Conservation (phyloP, 2,113 vertebrate species). For the Macroglossus sobrinus region DNA sequence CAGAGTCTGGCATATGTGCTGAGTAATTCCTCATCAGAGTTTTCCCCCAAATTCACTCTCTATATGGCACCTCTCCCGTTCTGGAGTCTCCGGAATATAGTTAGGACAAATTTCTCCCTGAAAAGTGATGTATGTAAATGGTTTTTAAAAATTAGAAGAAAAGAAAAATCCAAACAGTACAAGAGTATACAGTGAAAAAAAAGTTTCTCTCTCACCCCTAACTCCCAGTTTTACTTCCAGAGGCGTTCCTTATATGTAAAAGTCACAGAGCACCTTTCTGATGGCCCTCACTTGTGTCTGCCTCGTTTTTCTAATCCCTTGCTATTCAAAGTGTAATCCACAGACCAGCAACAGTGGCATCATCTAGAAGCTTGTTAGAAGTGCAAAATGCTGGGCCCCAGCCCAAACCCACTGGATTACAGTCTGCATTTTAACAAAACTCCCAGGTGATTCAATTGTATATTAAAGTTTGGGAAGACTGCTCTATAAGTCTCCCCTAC, state of each 20-base stretch:
- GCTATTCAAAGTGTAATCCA: background rate
- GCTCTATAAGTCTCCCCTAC: background rate
- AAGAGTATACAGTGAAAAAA: background rate
- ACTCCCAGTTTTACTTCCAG: background rate
- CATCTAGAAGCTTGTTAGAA: background rate
- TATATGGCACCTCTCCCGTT: background rate
- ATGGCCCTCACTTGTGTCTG: background rate
- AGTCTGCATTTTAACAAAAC: background rate
- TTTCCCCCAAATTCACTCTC: background rate
- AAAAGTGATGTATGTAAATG: background rate
- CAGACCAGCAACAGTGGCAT: no score
- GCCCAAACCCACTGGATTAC: background rate
- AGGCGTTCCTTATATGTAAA: background rate
- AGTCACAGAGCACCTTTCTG: background rate
- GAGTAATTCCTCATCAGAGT: no score
- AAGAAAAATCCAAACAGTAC: background rate
- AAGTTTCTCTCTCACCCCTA: background rate
- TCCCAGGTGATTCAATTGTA: background rate
- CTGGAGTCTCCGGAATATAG: background rate
- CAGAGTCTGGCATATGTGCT: background rate
- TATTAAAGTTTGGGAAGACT: background rate
- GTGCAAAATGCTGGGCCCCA: background rate
- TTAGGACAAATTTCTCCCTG: background rate
- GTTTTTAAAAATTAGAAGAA: background rate
- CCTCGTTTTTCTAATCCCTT: background rate